These are phyloP conservation scores for Boleophthalmus pectinirostris DNA, from an alignment of 2,113 vertebrate species.

Conservation along the genomic window DNA sequence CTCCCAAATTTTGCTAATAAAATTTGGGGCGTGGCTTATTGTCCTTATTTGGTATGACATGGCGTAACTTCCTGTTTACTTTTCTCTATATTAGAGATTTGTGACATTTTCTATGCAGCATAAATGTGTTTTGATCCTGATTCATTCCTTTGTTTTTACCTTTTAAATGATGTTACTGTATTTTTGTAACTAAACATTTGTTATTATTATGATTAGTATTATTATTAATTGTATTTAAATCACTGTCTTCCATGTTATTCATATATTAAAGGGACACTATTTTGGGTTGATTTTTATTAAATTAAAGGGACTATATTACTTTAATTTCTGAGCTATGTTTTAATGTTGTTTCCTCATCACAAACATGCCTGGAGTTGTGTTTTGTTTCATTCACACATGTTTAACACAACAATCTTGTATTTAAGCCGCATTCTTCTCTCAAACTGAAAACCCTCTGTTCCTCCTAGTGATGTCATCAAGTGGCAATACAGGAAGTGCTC, in stretches of 20 bases:
- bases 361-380: no score
- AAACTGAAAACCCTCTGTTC: no score
- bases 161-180: neutral
- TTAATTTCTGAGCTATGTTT: no score
- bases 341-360: no score
- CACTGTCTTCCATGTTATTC: slow-evolving; percentile 3
- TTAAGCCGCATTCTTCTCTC: no score
- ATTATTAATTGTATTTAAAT: neutral
- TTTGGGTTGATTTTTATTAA: neutral
- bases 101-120: slow-evolving; percentile 1
- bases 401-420: no score
- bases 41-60: neutral
- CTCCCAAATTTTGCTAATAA: neutral
- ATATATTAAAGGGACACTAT: neutral
- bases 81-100: slow-evolving; percentile 9
- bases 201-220: neutral
- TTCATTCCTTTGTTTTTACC: neutral
- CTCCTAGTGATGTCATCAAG: no score
- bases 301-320: no score
- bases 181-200: neutral
- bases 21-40: neutral
- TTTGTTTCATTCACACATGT: no score
- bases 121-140: neutral
- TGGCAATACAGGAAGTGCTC: no score
- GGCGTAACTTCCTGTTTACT: neutral